Evolutionary conservation across 2,888 invertebrate genomes (phyloP), one percentile per base, ranked within the genome.

Genomic region (Smittia aterrima): DNA sequence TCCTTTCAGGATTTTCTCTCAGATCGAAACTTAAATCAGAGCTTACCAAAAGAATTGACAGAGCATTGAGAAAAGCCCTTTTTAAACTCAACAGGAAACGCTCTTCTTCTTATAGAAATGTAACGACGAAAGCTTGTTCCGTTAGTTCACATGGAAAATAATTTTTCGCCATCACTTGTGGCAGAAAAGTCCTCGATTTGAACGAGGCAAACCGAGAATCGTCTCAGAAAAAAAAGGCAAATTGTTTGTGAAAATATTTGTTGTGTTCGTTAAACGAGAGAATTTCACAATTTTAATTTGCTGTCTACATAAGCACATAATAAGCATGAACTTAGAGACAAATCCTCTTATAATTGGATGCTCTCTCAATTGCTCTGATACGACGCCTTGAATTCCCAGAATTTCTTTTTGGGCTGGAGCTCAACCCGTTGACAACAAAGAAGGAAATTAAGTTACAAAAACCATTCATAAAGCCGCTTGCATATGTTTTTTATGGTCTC

Each of bases 311-410:
- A 72, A 72, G 72, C 72, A 72, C 72, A 72, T 72, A 72, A 72
- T 72, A 72, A 72, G 72, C 72, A 54, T 62, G 54, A 72, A 72
- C 18, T 72, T 72, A 32, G 58, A 72, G 72, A 72, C 72, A 72
- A 72, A 72, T 72, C 72, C 72, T 72, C 72, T 72, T 72, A 72
- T 72, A 72, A 72, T 72, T 72, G 72, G 72, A 72, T 72, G 32
- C 53, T 72, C 27, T 71, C 53, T 18, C 70, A 40, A n/a, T 40
- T 67, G 11, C n/a, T 20, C 20, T 40, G 24, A n/a, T 13, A n/a
- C 47, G 16, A 47, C 47, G 58, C 58, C 58, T 58, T 22, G 18
- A 11, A 4, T 47, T 58, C n/a, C 18, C 18, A 22, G 22, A n/a
- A n/a, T n/a, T n/a, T n/a, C n/a, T n/a, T n/a, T n/a, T n/a, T n/a